Percentiles rank a stretch among this genome's conserved stretches.
Conservation (phyloP, 2,888 invertebrate species). For the Allolobophora icterica region DNA sequence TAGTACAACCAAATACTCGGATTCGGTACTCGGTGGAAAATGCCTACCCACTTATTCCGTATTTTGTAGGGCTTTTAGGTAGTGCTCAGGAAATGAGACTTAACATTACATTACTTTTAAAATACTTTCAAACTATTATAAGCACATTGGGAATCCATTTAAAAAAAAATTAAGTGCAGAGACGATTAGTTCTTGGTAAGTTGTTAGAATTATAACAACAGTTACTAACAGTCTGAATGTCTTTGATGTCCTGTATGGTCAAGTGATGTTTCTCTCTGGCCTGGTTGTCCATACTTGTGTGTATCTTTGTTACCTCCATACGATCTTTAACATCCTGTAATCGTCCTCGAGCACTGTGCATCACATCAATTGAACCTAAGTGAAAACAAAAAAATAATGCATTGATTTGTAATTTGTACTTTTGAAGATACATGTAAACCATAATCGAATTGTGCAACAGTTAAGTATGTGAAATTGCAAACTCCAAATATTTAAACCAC, state of each 20-base stretch:
- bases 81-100: too few relatives aligned
- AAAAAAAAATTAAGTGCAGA: neutral
- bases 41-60: too few relatives aligned
- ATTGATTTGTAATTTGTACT: neutral
- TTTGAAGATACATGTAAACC: neutral
- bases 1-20: too few relatives aligned
- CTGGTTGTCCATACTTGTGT: conserved; percentile 58
- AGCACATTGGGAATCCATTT: neutral
- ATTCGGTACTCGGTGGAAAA: too few relatives aligned
- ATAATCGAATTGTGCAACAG: neutral
- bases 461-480: neutral
- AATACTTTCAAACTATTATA: too few relatives aligned
- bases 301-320: conserved; percentile 35
- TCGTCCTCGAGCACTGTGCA: neutral
- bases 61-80: too few relatives aligned
- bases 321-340: conserved; percentile 33
- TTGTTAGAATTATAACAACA: neutral
- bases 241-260: conserved; percentile 53
- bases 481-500: too few relatives aligned
- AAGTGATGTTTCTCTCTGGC: conserved; percentile 59
- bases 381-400: neutral
- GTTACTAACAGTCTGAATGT: conserved; percentile 34
- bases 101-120: too few relatives aligned
- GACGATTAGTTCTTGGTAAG: neutral
- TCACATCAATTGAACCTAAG: conserved; percentile 15